Evolutionary conservation across 2,113 vertebrate species (phyloP).

Genomic region (Atherinomorus stipes): DNA sequence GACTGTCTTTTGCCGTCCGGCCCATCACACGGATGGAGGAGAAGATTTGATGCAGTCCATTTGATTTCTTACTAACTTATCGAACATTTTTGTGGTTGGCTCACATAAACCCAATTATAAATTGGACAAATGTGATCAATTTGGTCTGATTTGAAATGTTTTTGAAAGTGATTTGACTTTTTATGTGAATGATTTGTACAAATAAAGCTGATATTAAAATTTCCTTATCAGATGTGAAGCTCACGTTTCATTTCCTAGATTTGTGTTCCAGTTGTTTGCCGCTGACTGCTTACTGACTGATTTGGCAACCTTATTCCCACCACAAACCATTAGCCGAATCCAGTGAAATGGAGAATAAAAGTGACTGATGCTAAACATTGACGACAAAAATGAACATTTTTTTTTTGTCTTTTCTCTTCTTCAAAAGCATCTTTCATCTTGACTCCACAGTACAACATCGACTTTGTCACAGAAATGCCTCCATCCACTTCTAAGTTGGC

Average conservation of each 20-base stretch:
- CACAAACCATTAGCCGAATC: not conserved
- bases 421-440: not conserved
- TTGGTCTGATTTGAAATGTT: no score
- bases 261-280: not conserved
- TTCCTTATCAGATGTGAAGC: not conserved
- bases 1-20: no score
- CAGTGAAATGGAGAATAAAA: not conserved
- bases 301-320: not conserved
- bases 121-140: no score
- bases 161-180: no score
- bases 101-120: no score
- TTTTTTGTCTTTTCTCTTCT: not conserved
- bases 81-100: no score
- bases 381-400: not conserved
- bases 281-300: constrained; percentile 6
- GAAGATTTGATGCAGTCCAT: no score
- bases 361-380: not conserved
- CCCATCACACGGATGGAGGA: no score
- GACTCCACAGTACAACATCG: not conserved
- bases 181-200: no score
- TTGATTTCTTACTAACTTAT: no score
- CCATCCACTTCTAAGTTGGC: not conserved
- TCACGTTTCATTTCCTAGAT: not conserved
- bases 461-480: not conserved
- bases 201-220: no score